Conservation (phyloP, 2,888 invertebrate species). For the Muschampia plurimacula region DNA sequence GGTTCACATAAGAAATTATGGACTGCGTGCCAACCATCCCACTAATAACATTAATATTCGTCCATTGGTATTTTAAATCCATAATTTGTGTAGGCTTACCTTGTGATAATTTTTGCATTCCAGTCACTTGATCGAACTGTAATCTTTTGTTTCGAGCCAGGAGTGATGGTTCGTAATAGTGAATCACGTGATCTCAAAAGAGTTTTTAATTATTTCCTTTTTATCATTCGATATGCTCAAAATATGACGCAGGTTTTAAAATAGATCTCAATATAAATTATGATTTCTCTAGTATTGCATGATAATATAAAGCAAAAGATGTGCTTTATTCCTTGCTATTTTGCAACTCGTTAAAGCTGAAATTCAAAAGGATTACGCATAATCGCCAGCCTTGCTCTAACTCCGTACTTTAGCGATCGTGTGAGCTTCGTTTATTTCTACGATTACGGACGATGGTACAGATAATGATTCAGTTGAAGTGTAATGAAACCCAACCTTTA, state of each 20-base stretch:
- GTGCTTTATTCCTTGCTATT: slow-evolving; percentile 9
- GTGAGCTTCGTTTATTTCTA: slow-evolving; percentile 34
- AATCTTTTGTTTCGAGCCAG: slow-evolving; percentile 42
- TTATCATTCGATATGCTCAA: slow-evolving; percentile 53
- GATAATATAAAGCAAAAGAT: not conserved
- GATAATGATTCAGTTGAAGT: slow-evolving; percentile 40
- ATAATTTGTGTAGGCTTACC: not conserved
- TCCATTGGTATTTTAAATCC: not conserved
- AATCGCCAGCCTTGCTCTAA: slow-evolving; percentile 35
- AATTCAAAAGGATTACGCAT: slow-evolving; percentile 29
- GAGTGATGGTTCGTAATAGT: slow-evolving; percentile 52
- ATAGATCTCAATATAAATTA: not conserved
- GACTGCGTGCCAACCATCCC: not conserved
- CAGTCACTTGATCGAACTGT: slow-evolving; percentile 24
- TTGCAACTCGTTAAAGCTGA: slow-evolving; percentile 30
- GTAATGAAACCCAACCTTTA: slow-evolving; percentile 62
- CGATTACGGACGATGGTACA: slow-evolving; percentile 36
- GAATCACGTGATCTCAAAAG: slow-evolving; percentile 45
- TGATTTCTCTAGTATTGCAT: not conserved
- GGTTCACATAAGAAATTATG: not conserved
- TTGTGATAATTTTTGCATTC: slow-evolving; percentile 17
- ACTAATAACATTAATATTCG: not conserved
- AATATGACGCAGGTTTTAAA: slow-evolving; percentile 49
- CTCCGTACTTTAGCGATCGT: slow-evolving; percentile 31
- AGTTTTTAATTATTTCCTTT: slow-evolving; percentile 53